A percentile compares a stretch with the other conserved stretches of the same genome.
phyloP scores from a whole-genome alignment of 2,888 invertebrate genomes.

The Byasa hedistus region DNA sequence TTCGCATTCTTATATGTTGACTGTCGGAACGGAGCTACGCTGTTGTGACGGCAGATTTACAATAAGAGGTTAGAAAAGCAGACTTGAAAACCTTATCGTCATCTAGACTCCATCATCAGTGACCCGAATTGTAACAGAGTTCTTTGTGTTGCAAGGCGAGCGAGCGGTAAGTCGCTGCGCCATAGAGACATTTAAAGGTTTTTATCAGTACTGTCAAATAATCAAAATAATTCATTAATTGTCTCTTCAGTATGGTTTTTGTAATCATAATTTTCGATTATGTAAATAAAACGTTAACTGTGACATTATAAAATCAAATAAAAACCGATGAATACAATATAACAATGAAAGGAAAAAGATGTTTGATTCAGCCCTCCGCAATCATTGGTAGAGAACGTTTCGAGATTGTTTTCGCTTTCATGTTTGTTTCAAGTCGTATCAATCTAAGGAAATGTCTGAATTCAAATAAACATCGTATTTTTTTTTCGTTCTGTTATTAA shows the following conservation, averaged over 20 bases:
- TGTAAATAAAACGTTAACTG: no score
- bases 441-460: conserved; percentile 12
- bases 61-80: background rate
- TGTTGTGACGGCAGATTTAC: background rate
- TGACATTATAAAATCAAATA: background rate
- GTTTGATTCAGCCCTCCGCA: conserved; percentile 5
- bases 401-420: conserved; percentile 16
- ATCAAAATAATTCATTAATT: no score
- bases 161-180: background rate
- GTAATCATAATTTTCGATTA: no score
- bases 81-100: background rate
- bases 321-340: background rate
- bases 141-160: background rate
- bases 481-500: background rate
- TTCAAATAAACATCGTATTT: background rate
- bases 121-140: background rate
- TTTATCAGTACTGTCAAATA: no score
- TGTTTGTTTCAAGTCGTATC: conserved; percentile 16
- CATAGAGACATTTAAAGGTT: no score
- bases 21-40: background rate
- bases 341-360: conserved; percentile 2
- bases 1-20: background rate
- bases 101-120: background rate
- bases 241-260: no score
- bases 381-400: conserved; percentile 14